These are phyloP conservation scores for Tenthredo mesomela DNA, from an alignment of 2,888 invertebrate genomes.

Conservation along the genomic window DNA sequence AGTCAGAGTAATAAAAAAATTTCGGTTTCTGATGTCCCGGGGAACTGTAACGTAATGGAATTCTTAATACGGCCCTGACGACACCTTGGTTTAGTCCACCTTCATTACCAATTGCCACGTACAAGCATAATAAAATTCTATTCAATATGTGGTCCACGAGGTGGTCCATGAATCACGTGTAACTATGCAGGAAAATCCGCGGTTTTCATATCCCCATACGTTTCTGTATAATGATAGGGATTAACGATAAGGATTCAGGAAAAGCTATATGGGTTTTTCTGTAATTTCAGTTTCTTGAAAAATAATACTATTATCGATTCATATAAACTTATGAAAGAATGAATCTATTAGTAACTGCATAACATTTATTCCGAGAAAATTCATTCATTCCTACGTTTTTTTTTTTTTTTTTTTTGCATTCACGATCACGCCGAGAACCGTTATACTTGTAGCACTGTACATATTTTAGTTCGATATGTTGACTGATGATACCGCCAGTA, in stretches of 20 bases:
- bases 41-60: not conserved
- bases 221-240: not conserved
- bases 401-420: not conserved
- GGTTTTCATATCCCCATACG: not conserved
- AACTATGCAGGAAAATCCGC: not conserved
- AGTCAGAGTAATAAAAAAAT: not conserved
- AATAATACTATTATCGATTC: not conserved
- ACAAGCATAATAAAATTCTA: not conserved
- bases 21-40: not conserved
- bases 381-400: not conserved
- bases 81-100: not conserved
- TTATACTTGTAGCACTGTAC: not conserved
- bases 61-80: not conserved
- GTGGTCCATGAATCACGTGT: not conserved
- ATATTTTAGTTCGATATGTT: not conserved
- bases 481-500: not conserved
- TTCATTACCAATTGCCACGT: not conserved
- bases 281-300: not conserved
- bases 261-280: not conserved
- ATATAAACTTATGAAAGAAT: not conserved
- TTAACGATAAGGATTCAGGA: not conserved
- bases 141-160: not conserved
- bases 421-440: not conserved
- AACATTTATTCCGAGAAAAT: not conserved
- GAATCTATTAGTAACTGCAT: not conserved